Base-by-base conservation (phyloP, 2,113 vertebrate genomes). In the Albula glossodonta region DNA sequence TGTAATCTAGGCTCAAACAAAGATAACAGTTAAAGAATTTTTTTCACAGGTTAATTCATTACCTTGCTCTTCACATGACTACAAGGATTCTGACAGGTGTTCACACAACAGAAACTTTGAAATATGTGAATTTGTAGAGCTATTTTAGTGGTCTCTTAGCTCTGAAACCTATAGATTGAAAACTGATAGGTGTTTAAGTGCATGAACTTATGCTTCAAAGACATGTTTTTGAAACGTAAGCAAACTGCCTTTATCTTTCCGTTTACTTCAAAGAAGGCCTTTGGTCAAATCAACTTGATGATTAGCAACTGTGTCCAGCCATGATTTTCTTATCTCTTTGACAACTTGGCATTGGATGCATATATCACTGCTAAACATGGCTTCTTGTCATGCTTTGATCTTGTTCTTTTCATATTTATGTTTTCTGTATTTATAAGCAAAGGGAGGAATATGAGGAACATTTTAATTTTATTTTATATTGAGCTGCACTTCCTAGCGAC, bases 221-320 rank as follows among this genome's bases (percentile, higher is more conserved):
- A 66, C 5, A n/a, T 4, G 25, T 84, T 84, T 52, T 77, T 84
- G 3, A 13, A 78, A 51, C 41, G 49, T 25, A 52, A 84, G 49
- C 48, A 74, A 84, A 84, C 51, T 84, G 19, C 49, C 83, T 51
- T 53, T 48, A 56, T 53, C 22, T 81, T 85, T 81, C 49, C 13
- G 60, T 51, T 60, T 66, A 11, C 51, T 82, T 74, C 60, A 70
- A 13, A 51, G 63, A 63, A 74, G 13, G 50, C 52, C 19, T 22
- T 52, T 51, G 19, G 63, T 81, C 56, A 82, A 41, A 77, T 25
- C 78, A 19, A 12, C 8, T 56, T 48, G 0, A 53, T 74, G 22
- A 84, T 31, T 74, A 15, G 15, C 49, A 77, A 11, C 50, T 77
- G 41, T 2, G 41, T 83, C 10, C 31, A 70, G 19, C 11, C 31